Evolutionary conservation across 37 sponge, comb jelly and placozoan genomes (phyloP).

Genomic region (Halichondria panicea): DNA sequence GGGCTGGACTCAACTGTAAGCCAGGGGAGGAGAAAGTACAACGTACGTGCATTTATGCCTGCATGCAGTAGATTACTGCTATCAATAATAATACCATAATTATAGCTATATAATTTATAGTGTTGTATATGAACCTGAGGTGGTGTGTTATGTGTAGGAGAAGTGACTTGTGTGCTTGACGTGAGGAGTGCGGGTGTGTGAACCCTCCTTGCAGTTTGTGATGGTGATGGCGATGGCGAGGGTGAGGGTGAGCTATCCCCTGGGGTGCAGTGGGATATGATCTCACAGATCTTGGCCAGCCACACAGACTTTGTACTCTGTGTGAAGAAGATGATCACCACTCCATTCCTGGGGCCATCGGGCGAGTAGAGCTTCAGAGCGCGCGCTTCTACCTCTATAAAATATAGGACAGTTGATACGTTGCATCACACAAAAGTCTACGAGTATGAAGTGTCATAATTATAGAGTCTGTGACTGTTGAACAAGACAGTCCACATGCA

Average conservation of each 20-base stretch:
- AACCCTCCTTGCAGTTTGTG: not conserved
- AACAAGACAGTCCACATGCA: not conserved
- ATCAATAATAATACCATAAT: too few species aligned
- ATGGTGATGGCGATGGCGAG: conserved; percentile 6
- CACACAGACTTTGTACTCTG: conserved; percentile 28
- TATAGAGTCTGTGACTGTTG: not conserved
- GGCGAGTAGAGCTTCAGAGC: conserved; percentile 67
- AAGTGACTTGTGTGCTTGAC: not conserved
- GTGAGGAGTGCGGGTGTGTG: not conserved
- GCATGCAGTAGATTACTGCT: too few species aligned
- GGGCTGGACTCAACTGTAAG: not conserved
- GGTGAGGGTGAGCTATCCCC: not conserved
- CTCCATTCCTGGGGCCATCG: conserved; percentile 56
- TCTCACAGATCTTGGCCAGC: conserved; percentile 33
- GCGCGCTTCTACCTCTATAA: conserved; percentile 9
- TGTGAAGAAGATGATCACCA: conserved; percentile 42
- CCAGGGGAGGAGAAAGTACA: too few species aligned
- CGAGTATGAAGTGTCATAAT: not conserved
- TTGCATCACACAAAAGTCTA: not conserved
- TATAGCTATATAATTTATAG: too few species aligned
- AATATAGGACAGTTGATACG: not conserved
- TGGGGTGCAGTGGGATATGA: conserved; percentile 6
- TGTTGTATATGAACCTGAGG: too few species aligned
- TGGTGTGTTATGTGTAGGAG: not conserved
- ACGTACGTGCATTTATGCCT: not conserved